These are phyloP conservation scores for Synanthedon tipuliformis DNA, from an alignment of 2,888 invertebrate genomes.

Conservation along the genomic window DNA sequence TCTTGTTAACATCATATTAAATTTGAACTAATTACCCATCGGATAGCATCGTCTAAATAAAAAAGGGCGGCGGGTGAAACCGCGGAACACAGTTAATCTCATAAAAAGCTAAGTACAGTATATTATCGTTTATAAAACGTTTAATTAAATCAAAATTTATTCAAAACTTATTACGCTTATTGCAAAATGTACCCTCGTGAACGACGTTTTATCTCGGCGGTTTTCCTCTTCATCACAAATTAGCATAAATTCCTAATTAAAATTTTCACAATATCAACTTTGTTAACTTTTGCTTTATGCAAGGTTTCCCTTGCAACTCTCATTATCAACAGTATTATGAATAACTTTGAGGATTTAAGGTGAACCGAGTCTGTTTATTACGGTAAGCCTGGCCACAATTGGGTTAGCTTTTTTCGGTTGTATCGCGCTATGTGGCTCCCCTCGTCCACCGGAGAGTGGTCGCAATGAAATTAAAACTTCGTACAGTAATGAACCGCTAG, in stretches of 20 bases:
- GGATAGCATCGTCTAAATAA: no score
- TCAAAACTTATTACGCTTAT: constrained; percentile 20
- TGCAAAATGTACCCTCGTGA: constrained; percentile 23
- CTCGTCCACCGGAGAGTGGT: not conserved
- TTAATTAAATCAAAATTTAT: constrained; percentile 1
- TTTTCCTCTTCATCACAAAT: constrained; percentile 19
- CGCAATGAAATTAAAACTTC: not conserved
- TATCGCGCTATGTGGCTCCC: no score
- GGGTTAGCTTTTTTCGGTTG: no score
- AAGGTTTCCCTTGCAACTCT: not conserved
- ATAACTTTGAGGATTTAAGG: not conserved
- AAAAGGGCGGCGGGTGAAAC: no score
- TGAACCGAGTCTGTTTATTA: no score
- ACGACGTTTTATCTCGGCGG: constrained; percentile 17
- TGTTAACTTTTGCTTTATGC: constrained; percentile 6
- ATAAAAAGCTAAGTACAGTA: constrained; percentile 20
- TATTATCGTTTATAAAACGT: not conserved
- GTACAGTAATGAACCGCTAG: not conserved
- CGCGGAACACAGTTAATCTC: no score
- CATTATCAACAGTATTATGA: not conserved
- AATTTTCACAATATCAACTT: constrained; percentile 18
- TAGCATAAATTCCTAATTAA: constrained; percentile 39
- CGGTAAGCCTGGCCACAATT: no score
- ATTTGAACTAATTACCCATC: no score
- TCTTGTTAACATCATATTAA: no score